Percentiles rank a stretch among this genome's conserved stretches.
These are phyloP conservation scores for Tachystola acroxantha DNA, from an alignment of 2,888 invertebrate species.

Conservation along the genomic window DNA sequence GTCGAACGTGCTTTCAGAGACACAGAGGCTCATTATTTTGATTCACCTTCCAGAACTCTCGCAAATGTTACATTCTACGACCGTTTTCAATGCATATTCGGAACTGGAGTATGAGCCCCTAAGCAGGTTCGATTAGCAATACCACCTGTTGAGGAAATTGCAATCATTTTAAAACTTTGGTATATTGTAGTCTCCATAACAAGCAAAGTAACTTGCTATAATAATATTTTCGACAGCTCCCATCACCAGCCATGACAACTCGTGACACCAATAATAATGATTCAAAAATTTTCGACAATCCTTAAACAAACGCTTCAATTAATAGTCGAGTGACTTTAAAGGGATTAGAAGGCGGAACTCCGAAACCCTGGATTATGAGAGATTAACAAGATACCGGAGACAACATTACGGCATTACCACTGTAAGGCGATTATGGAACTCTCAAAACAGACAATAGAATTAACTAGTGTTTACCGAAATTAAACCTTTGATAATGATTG, in stretches of 20 bases:
- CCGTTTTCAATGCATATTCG: no score
- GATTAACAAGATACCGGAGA: slow-evolving; percentile 31
- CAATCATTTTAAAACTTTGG: no score
- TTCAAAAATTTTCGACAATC: slow-evolving; percentile 8
- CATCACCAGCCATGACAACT: neutral
- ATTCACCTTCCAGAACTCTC: no score
- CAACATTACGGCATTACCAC: slow-evolving; percentile 34
- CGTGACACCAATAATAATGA: slow-evolving; percentile 1
- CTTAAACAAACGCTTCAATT: slow-evolving; percentile 33
- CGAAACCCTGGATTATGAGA: slow-evolving; percentile 11
- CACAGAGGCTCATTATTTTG: no score
- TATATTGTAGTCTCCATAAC: no score
- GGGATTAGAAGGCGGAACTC: slow-evolving; percentile 24
- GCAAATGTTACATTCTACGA: no score
- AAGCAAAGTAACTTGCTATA: no score
- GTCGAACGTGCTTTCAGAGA: no score
- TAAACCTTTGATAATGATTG: slow-evolving; percentile 3
- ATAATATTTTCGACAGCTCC: neutral
- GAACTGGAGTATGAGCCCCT: no score
- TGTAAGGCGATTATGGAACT: slow-evolving; percentile 29
- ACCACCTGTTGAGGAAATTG: no score
- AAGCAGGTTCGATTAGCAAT: no score
- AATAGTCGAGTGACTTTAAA: slow-evolving; percentile 38
- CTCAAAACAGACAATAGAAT: slow-evolving; percentile 17
- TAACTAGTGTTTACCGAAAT: slow-evolving; percentile 16